A percentile compares a stretch with the other conserved stretches of the same genome.
These are phyloP conservation scores for Tetanocera ferruginea DNA, from an alignment of 2,888 invertebrate species.

Conservation along the genomic window DNA sequence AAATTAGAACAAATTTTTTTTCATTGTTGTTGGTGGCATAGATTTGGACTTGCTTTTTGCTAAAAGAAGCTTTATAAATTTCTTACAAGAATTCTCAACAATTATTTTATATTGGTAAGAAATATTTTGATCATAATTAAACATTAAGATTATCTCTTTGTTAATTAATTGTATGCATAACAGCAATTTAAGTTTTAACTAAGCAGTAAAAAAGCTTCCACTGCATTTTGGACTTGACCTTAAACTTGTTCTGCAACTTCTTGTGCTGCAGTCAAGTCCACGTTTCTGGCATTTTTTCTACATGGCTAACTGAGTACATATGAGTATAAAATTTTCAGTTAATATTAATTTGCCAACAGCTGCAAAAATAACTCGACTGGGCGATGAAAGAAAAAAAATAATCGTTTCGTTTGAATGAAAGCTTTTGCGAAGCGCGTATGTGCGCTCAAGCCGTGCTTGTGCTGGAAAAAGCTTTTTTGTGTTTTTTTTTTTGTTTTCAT, in stretches of 20 bases:
- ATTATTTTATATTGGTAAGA: too few species aligned
- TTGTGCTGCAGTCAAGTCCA: constrained; percentile 27
- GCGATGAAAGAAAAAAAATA: neutral
- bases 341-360: constrained; percentile 22
- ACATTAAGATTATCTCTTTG: too few species aligned
- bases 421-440: neutral
- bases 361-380: neutral
- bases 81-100: too few species aligned
- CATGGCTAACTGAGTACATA: too few species aligned
- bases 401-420: neutral
- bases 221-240: constrained; percentile 52
- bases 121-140: too few species aligned
- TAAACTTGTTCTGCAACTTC: constrained; percentile 56
- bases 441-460: too few species aligned
- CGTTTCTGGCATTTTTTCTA: neutral
- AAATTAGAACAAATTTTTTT: neutral
- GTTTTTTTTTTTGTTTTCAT: too few species aligned
- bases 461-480: too few species aligned
- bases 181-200: too few species aligned
- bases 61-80: neutral
- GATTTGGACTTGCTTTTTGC: neutral
- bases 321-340: neutral
- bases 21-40: neutral
- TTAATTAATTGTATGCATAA: too few species aligned
- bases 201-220: neutral